Conservation (phyloP, 1,140 invertebrate genomes). For the Phymorhynchus buccinoides region DNA sequence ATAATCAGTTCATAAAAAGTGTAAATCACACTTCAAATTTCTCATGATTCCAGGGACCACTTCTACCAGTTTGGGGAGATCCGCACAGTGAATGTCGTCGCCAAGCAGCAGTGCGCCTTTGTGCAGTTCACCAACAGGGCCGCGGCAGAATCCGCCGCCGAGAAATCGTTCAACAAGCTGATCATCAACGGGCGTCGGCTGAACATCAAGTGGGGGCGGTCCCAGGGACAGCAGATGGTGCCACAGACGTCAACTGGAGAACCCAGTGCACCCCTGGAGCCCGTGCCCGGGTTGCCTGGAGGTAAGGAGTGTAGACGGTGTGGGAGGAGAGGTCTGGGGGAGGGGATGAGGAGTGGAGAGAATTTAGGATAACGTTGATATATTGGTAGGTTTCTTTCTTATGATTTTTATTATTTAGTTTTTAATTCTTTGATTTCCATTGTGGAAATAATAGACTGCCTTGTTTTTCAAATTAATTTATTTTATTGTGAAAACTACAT, state of each 20-base stretch:
- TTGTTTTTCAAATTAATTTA: too few species aligned
- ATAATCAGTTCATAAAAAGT: background rate
- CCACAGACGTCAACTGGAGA: conserved; percentile 61
- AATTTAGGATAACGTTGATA: background rate
- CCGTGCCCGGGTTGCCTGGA: conserved; percentile 87
- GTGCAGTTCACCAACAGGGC: conserved; percentile 93
- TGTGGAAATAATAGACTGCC: too few species aligned
- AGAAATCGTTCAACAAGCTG: conserved; percentile 96
- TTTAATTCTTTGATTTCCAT: too few species aligned
- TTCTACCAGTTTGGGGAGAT: conserved; percentile 99
- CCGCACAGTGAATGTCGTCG: conserved; percentile 90
- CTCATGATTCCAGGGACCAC: conserved; percentile 80
- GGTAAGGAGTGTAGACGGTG: conserved; percentile 53
- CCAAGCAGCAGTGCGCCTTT: conserved; percentile 97
- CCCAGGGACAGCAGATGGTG: conserved; percentile 62
- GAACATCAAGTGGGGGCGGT: conserved; percentile 94
- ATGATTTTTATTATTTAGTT: background rate
- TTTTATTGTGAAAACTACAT: too few species aligned
- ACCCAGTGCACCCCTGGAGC: conserved; percentile 78
- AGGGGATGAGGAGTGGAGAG: background rate
- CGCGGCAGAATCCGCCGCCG: conserved; percentile 93
- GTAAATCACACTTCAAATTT: background rate
- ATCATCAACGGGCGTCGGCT: conserved; percentile 79
- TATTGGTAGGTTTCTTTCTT: background rate
- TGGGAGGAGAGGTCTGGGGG: background rate